These are phyloP conservation scores for Coilia nasus DNA, from an alignment of 2,797 vertebrate species.

Conservation along the genomic window DNA sequence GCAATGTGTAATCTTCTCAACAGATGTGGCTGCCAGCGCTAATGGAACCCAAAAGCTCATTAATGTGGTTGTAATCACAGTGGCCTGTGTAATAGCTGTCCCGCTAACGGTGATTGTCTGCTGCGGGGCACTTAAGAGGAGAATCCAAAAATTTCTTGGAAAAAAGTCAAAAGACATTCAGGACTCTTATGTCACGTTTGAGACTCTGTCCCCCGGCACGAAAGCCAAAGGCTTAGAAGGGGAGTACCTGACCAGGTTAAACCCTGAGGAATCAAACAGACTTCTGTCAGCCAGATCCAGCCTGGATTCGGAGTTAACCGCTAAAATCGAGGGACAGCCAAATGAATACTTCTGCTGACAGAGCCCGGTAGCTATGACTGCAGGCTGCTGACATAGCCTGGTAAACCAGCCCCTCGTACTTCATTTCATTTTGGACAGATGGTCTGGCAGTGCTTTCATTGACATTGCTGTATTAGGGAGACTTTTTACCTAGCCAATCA, in stretches of 20 bases:
- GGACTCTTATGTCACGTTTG: constrained; percentile 89
- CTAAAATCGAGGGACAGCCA: constrained; percentile 82
- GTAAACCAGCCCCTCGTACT: too few relatives aligned
- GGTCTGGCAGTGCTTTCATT: too few relatives aligned
- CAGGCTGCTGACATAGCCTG: constrained; percentile 30
- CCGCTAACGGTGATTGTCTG: constrained; percentile 94
- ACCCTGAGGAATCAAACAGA: constrained; percentile 88
- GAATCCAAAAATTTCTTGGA: constrained; percentile 83
- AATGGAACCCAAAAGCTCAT: constrained; percentile 93
- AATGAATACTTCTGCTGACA: constrained; percentile 95
- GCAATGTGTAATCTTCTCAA: constrained; percentile 97
- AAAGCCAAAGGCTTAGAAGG: constrained; percentile 80
- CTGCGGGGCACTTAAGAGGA: constrained; percentile 88
- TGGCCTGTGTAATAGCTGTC: constrained; percentile 90
- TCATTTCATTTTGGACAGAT: too few relatives aligned
- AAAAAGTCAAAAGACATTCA: constrained; percentile 84
- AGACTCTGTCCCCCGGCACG: constrained; percentile 82
- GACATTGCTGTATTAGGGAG: too few relatives aligned
- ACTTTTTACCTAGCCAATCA: too few relatives aligned
- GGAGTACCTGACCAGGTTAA: constrained; percentile 83
- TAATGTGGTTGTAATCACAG: constrained; percentile 93
- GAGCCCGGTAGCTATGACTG: constrained; percentile 72
- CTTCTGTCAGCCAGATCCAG: constrained; percentile 91
- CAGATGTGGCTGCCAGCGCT: constrained; percentile 87
- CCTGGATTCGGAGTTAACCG: constrained; percentile 87